These are phyloP conservation scores for Tachycineta bicolor DNA, from an alignment of 2,113 vertebrate species.

Conservation along the genomic window DNA sequence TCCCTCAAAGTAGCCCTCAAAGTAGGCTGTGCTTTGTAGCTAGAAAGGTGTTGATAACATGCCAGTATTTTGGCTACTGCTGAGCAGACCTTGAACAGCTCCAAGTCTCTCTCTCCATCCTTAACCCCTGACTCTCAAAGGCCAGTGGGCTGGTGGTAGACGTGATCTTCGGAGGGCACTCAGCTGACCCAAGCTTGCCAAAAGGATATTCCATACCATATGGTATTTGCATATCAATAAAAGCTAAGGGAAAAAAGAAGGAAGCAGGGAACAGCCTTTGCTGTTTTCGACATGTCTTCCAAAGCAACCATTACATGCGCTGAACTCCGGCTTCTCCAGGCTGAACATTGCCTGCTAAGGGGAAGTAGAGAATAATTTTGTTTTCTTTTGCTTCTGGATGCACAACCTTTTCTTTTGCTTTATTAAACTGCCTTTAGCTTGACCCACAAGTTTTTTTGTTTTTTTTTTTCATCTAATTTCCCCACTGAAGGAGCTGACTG, in stretches of 20 bases:
- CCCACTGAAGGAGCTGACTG: neutral
- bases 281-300: neutral
- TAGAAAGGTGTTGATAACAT: neutral
- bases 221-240: neutral
- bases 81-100: neutral
- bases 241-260: neutral
- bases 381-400: neutral
- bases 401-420: neutral
- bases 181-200: neutral
- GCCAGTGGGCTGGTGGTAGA: neutral
- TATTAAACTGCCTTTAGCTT: neutral
- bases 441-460: neutral
- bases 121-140: too few relatives aligned
- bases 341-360: neutral
- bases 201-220: neutral
- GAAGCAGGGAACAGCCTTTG: neutral
- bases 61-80: neutral
- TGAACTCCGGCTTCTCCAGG: neutral
- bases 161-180: neutral
- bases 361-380: neutral
- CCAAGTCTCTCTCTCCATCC: too few relatives aligned
- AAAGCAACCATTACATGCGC: neutral
- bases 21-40: neutral
- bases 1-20: neutral
- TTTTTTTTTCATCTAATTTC: neutral